Percentiles rank a stretch among this genome's conserved stretches.
These are phyloP conservation scores for Cepphus grylle DNA, from an alignment of 2,113 vertebrate species.

Conservation along the genomic window DNA sequence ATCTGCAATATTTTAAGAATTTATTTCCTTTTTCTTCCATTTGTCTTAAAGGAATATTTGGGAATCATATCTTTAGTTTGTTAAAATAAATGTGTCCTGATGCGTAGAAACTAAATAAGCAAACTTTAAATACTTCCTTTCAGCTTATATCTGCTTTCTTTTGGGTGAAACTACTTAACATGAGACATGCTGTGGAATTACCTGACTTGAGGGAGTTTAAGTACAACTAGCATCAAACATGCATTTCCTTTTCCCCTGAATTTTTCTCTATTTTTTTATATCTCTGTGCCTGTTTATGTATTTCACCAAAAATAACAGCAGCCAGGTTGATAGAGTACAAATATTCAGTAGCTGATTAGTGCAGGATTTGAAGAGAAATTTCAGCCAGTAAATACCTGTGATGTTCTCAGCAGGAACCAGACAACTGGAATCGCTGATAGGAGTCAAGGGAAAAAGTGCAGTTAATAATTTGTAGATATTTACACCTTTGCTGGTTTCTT, in stretches of 20 bases:
- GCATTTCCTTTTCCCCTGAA: background rate
- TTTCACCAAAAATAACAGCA: background rate
- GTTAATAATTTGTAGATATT: conserved; percentile 67
- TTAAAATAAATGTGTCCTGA: background rate
- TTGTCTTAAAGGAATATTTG: background rate
- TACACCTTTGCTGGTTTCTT: conserved; percentile 61
- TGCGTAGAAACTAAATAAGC: background rate
- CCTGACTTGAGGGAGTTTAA: background rate
- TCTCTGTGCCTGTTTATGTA: background rate
- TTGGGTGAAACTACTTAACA: background rate
- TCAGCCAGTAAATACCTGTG: background rate
- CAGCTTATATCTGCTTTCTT: background rate
- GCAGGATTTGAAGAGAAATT: background rate
- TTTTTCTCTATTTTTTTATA: background rate
- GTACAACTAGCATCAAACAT: background rate
- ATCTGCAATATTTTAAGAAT: background rate
- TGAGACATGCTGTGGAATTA: background rate
- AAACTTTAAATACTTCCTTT: background rate
- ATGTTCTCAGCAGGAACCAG: background rate
- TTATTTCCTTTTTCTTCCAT: background rate
- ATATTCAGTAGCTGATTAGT: background rate
- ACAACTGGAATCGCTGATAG: background rate
- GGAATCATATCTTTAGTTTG: accelerated
- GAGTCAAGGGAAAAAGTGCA: conserved; percentile 13
- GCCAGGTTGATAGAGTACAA: background rate